phyloP scores from a whole-genome alignment of 2,888 invertebrate genomes.

The Nemurella pictetii region DNA sequence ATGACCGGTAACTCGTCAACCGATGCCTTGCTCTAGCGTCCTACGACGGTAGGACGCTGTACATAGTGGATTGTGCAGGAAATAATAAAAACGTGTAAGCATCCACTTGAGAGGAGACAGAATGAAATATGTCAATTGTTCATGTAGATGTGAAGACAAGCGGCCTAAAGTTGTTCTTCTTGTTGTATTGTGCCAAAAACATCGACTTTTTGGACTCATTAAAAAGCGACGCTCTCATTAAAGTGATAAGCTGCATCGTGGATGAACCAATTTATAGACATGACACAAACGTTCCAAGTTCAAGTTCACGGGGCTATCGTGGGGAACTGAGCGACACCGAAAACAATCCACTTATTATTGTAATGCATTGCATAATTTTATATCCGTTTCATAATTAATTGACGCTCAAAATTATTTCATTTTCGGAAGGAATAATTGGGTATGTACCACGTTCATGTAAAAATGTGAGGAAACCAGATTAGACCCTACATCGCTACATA shows the following conservation, averaged over 20 bases:
- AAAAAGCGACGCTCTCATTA: constrained; percentile 9
- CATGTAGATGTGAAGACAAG: no score
- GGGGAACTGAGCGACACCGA: background rate
- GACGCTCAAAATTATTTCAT: background rate
- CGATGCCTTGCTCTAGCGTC: no score
- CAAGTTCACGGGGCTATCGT: constrained; percentile 13
- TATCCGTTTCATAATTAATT: background rate
- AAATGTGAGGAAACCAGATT: background rate
- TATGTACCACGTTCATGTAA: background rate
- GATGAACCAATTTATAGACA: constrained; percentile 6
- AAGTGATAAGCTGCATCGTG: background rate
- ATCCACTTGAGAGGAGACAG: no score
- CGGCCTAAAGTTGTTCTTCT: background rate
- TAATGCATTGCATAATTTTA: background rate
- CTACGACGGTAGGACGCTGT: no score
- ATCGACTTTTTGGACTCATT: background rate
- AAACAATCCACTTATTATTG: background rate
- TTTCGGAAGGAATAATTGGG: background rate
- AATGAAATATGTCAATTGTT: no score
- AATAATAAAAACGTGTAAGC: no score
- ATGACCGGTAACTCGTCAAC: no score
- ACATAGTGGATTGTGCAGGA: no score
- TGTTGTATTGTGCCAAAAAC: background rate
- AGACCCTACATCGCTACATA: no score
- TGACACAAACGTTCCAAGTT: background rate